Base-by-base conservation (phyloP, 1,140 invertebrate species). In the Paracyclopina nana region DNA sequence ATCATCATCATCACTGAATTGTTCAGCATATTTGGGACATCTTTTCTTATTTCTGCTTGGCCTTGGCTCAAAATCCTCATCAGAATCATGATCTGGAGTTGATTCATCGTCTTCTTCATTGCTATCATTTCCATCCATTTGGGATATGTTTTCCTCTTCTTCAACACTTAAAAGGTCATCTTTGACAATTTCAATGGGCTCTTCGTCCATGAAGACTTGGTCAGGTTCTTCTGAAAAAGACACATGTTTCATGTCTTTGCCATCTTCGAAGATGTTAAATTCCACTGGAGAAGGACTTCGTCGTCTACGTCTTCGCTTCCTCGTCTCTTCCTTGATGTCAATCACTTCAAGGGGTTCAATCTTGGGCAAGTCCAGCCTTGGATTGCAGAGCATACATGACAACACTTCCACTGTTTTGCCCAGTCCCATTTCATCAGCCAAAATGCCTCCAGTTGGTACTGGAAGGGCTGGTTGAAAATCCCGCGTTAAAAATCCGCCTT, bases 371-470 rank as follows among this genome's bases (percentile, higher is more conserved):
- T 59, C 52, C 22, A 44, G 40, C 24, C 71, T 57, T 9, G 70
- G 70, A 65, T 82, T 69, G 2, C 66, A 58, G 38, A 82, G 59
- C 55, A 83, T 70, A 50, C 75, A 71, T 12, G 77, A 71, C 9
- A 84, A 58, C 18, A 82, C 71, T 64, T 84, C 80, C 4, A 84
- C 73, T 0, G 81, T 83, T 67, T 84, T 84, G 1, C 81, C 81
- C 14, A 84, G 61, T 8, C 80, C 81, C 81, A 84, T 85, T 65
- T 84, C 80, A 65, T 85, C 81, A 14, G 79, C 79, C 41, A 85
- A 62, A 49, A 85, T 81, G 5, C 80, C 81, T 46, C 80, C 79
- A n/a, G 68, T 70, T 29, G 66, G 63, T 24, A 65, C 31, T 1
- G 51, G 2, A 9, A 58, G 53, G 25, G 62, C 46, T 9, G 59